Evolutionary conservation across 2,888 invertebrate genomes (phyloP), one percentile per base, ranked within the genome.

Genomic region (Pachydiplax longipennis): DNA sequence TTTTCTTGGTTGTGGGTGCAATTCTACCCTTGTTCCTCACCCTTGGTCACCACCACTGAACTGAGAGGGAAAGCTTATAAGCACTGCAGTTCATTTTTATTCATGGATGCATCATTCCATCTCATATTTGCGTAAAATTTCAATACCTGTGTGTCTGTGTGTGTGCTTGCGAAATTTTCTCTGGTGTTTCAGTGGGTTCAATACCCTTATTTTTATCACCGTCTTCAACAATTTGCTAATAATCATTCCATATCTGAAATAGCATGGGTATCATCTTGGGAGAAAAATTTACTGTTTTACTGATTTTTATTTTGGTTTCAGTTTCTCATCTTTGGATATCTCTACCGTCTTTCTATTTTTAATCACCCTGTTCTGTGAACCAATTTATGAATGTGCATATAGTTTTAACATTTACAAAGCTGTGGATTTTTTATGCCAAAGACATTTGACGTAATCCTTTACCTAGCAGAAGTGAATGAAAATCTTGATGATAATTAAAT

Each of bases 11-110:
- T 1, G 94, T 97, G 37, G 99, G 99, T 0, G 97, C 99, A 0
- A 94, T 99, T 91, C 94, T 98, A 91, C 99, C 99, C 0, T 95
- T 98, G 0, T 93, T 99, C 44, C 95, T 99, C n/a, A 97, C 99
- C 0, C 95, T 98, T 92, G 98, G 99, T 4, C 99, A 99, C 94
- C 96, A 97, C 92, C 98, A 98, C 94, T 97, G 95, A 83, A 61
- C 8, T 48, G 13, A 40, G 40, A 25, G 31, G 31, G 25, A 82
- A 25, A 40, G 18, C 6, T 37, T 15, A 44, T 81, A 22, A 37
- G 35, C 73, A 25, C 0, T 25, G 31, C 12, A 73, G 31, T 10
- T 25, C 31, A 31, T 31, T 25, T 73, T 73, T 73, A 31, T 31
- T 73, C 73, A 25, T 31, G 31, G 12, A 31, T 73, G 73, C 73